Evolutionary conservation across 2,888 invertebrate genomes (phyloP).

Genomic region (Matsumyia berberina): DNA sequence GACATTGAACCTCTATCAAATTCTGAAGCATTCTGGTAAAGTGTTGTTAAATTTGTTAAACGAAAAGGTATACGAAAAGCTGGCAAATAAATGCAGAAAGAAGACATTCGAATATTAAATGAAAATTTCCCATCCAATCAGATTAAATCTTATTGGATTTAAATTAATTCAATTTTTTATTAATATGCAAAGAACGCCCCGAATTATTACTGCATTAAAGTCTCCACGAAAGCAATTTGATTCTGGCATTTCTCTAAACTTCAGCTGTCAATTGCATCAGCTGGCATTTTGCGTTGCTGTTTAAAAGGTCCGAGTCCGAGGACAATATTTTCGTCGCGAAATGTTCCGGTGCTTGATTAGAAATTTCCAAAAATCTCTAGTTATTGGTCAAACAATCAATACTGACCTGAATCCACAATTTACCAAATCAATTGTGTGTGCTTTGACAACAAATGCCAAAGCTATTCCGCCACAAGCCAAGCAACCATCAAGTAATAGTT

Average conservation of each 20-base stretch:
- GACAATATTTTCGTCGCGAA: neutral
- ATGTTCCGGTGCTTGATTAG: slow-evolving; percentile 56
- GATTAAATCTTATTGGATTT: no score
- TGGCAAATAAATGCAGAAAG: no score
- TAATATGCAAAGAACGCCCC: no score
- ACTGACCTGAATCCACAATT: neutral
- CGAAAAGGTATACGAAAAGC: no score
- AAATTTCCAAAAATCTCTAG: slow-evolving; percentile 53
- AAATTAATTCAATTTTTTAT: no score
- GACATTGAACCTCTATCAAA: no score
- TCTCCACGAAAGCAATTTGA: slow-evolving; percentile 8
- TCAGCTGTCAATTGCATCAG: neutral
- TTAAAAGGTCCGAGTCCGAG: no score
- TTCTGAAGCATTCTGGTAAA: no score
- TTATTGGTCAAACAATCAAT: neutral
- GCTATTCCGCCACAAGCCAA: slow-evolving; percentile 1
- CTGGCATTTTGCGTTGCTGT: slow-evolving; percentile 40
- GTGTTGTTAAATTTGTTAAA: no score
- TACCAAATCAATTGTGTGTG: neutral
- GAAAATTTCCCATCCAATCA: no score
- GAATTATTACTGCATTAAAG: neutral
- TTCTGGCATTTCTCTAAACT: neutral
- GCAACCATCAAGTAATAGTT: neutral
- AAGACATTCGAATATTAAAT: no score
- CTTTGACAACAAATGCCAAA: slow-evolving; percentile 39